Evolutionary conservation across 2,888 invertebrate species (phyloP).

Genomic region (Pachydiplax longipennis): DNA sequence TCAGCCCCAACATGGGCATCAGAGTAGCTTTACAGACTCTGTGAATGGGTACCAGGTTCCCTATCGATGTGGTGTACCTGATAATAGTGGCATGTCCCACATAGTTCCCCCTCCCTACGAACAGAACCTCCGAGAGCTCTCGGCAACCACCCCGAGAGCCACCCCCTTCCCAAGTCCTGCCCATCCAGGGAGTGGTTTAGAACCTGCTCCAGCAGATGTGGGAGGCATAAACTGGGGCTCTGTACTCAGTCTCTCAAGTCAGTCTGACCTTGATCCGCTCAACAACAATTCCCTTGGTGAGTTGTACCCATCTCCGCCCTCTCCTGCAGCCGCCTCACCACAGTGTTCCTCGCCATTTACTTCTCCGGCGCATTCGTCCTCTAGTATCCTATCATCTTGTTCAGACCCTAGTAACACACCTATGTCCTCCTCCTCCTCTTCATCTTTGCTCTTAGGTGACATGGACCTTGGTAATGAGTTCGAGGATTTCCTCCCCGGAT

Average conservation of each 20-base stretch:
- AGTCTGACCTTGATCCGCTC: constrained; percentile 83
- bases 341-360: constrained; percentile 36
- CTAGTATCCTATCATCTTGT: constrained; percentile 15
- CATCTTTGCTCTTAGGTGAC: constrained; percentile 55
- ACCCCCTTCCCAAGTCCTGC: constrained; percentile 71
- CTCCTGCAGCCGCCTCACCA: background rate
- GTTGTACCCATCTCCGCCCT: constrained; percentile 62
- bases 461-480: constrained; percentile 69
- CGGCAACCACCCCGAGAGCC: constrained; percentile 59
- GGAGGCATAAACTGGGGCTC: constrained; percentile 92
- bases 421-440: constrained; percentile 1
- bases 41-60: constrained; percentile 27
- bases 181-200: constrained; percentile 70
- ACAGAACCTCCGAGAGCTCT: constrained; percentile 61
- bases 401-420: constrained; percentile 1
- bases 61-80: constrained; percentile 51
- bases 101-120: constrained; percentile 55
- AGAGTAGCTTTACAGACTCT: constrained; percentile 10
- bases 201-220: constrained; percentile 59
- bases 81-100: constrained; percentile 44
- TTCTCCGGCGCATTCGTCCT: constrained; percentile 25
- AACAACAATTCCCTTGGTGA: constrained; percentile 72
- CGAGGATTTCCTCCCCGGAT: constrained; percentile 59
- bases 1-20: constrained; percentile 27
- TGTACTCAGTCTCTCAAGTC: constrained; percentile 84